Conservation (phyloP, 1,140 invertebrate genomes). For the Heliconius melpomene region DNA sequence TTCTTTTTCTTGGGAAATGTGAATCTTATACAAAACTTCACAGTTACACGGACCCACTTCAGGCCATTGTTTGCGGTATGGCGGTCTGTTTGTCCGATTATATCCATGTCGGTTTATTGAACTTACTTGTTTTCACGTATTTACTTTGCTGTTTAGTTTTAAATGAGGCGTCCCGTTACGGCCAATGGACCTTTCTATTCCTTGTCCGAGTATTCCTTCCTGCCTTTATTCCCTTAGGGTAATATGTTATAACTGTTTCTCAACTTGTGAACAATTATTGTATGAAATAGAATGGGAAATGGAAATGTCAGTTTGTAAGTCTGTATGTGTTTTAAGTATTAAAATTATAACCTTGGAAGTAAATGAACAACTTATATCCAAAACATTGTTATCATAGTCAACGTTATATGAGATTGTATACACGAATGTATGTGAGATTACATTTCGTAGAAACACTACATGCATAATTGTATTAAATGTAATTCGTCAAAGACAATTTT, state of each 20-base stretch:
- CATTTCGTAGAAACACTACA: too few relatives aligned
- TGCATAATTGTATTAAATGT: too few relatives aligned
- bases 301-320: background rate
- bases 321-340: too few relatives aligned
- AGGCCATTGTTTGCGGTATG: constrained; percentile 16
- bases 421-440: too few relatives aligned
- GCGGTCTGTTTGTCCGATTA: constrained; percentile 20
- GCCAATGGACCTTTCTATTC: constrained; percentile 14
- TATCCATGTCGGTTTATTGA: constrained; percentile 23
- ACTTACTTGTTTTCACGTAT: constrained; percentile 26
- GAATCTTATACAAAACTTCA: background rate
- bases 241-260: constrained; percentile 15
- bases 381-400: background rate
- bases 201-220: background rate
- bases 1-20: background rate
- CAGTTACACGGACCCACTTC: constrained; percentile 4
- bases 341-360: too few relatives aligned
- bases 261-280: background rate
- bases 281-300: background rate
- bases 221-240: constrained; percentile 6
- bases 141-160: constrained; percentile 23
- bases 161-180: constrained; percentile 21
- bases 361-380: background rate
- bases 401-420: too few relatives aligned
- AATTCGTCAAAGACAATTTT: too few relatives aligned